phyloP scores from a whole-genome alignment of 1,140 invertebrate genomes.

The Maniola jurtina region DNA sequence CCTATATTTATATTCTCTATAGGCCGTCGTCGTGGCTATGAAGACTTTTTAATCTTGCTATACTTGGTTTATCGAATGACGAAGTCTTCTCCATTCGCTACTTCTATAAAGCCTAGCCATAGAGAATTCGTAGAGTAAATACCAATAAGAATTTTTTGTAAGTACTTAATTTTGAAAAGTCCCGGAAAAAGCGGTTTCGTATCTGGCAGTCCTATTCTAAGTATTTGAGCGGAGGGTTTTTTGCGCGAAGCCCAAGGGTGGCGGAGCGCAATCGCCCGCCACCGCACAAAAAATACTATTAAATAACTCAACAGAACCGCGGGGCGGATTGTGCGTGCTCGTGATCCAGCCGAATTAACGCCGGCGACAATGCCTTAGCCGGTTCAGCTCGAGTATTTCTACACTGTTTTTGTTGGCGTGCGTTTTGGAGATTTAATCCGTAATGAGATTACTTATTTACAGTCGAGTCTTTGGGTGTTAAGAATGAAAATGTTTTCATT shows the following conservation, averaged over 20 bases:
- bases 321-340: constrained; percentile 73
- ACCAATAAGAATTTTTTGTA: neutral
- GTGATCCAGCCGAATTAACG: constrained; percentile 69
- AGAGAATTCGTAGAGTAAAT: too few relatives aligned
- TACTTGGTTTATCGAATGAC: too few relatives aligned
- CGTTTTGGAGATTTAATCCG: constrained; percentile 32
- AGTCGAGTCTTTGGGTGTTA: constrained; percentile 8
- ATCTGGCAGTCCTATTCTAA: constrained; percentile 22
- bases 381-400: constrained; percentile 41
- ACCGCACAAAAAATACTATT: constrained; percentile 76
- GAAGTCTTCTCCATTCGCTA: too few relatives aligned
- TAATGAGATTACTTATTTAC: constrained; percentile 38
- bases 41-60: too few relatives aligned
- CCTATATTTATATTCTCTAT: too few relatives aligned
- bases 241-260: constrained; percentile 74
- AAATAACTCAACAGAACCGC: constrained; percentile 75
- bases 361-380: constrained; percentile 56
- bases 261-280: constrained; percentile 71
- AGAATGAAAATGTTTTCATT: constrained; percentile 6
- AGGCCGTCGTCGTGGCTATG: too few relatives aligned
- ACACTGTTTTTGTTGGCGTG: constrained; percentile 37
- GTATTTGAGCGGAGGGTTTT: constrained; percentile 73
- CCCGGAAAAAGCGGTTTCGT: neutral
- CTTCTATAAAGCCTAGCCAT: too few relatives aligned
- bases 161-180: neutral